Conservation (phyloP, 2,113 vertebrate genomes). For the Anas platyrhynchos region DNA sequence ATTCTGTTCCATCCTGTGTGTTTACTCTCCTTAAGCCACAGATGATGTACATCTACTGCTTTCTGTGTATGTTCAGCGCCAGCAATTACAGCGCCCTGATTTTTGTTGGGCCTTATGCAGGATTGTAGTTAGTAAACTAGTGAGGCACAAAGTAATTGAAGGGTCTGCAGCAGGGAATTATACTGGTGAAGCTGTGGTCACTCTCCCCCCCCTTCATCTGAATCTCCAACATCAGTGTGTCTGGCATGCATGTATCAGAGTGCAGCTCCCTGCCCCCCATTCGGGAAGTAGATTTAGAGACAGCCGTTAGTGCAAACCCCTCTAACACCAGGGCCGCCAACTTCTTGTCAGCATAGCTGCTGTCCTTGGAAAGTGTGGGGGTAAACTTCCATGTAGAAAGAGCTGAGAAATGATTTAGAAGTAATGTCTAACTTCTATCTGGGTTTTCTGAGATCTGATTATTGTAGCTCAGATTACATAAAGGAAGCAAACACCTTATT, state of each 20-base stretch:
- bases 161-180: neutral
- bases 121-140: neutral
- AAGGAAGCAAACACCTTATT: neutral
- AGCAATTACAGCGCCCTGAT: neutral
- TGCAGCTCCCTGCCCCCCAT: neutral
- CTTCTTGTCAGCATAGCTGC: neutral
- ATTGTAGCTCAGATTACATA: slow-evolving; percentile 17
- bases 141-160: neutral
- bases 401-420: slow-evolving; percentile 15
- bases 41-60: neutral
- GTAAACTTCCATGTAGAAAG: neutral
- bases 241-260: neutral
- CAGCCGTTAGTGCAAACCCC: neutral
- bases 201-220: neutral
- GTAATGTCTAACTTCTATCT: neutral
- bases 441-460: slow-evolving; percentile 9
- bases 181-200: neutral
- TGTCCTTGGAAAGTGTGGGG: neutral
- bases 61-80: neutral
- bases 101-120: neutral
- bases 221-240: neutral
- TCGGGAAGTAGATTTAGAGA: neutral
- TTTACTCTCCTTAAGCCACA: neutral
- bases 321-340: neutral
- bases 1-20: neutral